phyloP scores from a whole-genome alignment of 2,797 vertebrate species.

The Tachyglossus aculeatus region DNA sequence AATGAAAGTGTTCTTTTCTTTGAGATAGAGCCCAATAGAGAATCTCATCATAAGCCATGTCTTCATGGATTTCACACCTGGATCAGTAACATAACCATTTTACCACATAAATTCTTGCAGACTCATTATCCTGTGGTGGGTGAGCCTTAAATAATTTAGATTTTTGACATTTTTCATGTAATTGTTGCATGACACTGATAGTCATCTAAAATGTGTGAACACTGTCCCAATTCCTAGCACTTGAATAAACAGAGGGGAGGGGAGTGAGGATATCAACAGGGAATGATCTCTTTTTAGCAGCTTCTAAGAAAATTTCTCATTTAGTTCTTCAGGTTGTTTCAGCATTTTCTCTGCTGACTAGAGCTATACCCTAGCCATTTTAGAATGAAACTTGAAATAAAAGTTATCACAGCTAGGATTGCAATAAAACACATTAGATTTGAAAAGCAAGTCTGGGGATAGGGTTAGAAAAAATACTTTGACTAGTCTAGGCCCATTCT shows the following conservation, averaged over 20 bases:
- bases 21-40: slow-evolving; percentile 2
- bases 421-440: slow-evolving; percentile 1
- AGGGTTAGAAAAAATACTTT: no score
- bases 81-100: background rate
- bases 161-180: background rate
- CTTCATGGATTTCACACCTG: background rate
- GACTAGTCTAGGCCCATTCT: background rate
- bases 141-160: background rate
- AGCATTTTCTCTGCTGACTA: background rate
- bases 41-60: background rate
- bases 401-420: no score
- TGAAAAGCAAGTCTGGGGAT: background rate
- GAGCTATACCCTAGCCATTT: background rate
- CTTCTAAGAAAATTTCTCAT: background rate
- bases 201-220: background rate
- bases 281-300: background rate
- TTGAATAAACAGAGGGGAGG: no score
- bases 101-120: background rate
- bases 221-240: background rate
- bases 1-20: no score
- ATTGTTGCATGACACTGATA: background rate
- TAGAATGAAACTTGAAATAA: background rate
- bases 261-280: background rate
- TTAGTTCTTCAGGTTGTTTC: background rate
- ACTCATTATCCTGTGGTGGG: background rate